Evolutionary conservation across 2,113 vertebrate genomes (phyloP), one percentile per base, ranked within the genome.

Genomic region (Amazona guildingii): DNA sequence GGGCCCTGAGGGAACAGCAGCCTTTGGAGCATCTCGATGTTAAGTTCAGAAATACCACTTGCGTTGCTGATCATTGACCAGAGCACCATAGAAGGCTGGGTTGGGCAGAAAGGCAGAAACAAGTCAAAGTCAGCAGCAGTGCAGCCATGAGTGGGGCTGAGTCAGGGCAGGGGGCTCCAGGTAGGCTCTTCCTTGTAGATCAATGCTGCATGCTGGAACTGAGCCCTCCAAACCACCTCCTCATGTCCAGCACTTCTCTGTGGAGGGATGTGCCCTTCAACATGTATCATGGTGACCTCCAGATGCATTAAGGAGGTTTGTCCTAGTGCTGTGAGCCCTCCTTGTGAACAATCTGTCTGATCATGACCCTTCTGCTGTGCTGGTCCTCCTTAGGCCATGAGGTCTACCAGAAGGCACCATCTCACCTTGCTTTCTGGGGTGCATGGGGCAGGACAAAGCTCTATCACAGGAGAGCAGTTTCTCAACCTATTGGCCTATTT

Each of bases 11-110:
- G 39, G 17, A 69, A 21, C 7, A 81, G 9, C 9, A 73, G 39
- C n/a, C 28, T 10, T 41, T 4, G 2, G 39, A 54, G 2, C 28
- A 37, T 8, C 7, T 16, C 39, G 13, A 10, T 17, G 0, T 7
- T 7, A 14, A 11, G 21, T 23, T 3, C n/a, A 52, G 49, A 61
- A 89, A 13, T 54, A 41, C 12, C 2, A 3, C 10, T 23, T 62
- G 54, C 19, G 7, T 29, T 0, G 0, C 18, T 75, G 35, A 6
- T 29, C 6, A 7, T 21, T 61, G 48, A 17, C 27, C 31, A 39
- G 18, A 49, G 46, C 13, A 37, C 8, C 24, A 33, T 5, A 15
- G 59, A 44, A 28, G 79, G 9, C 28, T 51, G 23, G 35, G 9
- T 13, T 29, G 57, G 51, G 46, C 33, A 57, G 27, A 10, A 23